Evolutionary conservation across 2,888 invertebrate species (phyloP).

Genomic region (Branchinecta sandiegonensis): DNA sequence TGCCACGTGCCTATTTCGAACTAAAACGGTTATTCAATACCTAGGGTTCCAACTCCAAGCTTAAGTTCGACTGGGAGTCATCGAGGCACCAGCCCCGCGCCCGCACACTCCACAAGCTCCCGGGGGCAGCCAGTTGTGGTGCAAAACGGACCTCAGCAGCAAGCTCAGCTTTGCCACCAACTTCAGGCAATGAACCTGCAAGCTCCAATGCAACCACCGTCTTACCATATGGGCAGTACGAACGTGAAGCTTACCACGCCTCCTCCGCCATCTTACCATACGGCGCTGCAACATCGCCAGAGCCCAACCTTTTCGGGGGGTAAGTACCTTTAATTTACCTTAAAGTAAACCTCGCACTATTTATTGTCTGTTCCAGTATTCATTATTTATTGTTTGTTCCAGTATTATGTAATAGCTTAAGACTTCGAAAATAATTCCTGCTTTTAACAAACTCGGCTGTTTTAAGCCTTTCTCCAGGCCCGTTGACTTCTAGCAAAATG

Average conservation of each 20-base stretch:
- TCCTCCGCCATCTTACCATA: constrained; percentile 41
- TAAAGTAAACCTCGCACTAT: too few relatives aligned
- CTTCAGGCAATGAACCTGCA: constrained; percentile 65
- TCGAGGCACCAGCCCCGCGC: constrained; percentile 37
- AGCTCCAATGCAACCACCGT: constrained; percentile 51
- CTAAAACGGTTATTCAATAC: too few relatives aligned
- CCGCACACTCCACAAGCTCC: constrained; percentile 41
- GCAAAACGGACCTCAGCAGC: constrained; percentile 61
- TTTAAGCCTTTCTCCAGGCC: too few relatives aligned
- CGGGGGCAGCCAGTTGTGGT: constrained; percentile 61
- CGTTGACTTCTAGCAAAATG: too few relatives aligned
- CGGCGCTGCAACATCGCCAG: constrained; percentile 22
- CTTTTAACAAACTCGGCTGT: too few relatives aligned
- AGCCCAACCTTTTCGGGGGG: constrained; percentile 24
- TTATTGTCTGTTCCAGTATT: too few relatives aligned
- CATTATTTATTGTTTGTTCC: too few relatives aligned
- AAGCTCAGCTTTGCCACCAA: constrained; percentile 73
- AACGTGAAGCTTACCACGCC: constrained; percentile 34
- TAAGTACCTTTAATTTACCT: constrained; percentile 6
- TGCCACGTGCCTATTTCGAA: too few relatives aligned
- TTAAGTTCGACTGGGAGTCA: constrained; percentile 42
- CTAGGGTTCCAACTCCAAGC: constrained; percentile 40
- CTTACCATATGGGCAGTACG: constrained; percentile 38
- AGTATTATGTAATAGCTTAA: too few relatives aligned
- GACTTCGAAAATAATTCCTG: too few relatives aligned